Evolutionary conservation across 2,797 vertebrate species (phyloP).

Genomic region (Lithobates pipiens): DNA sequence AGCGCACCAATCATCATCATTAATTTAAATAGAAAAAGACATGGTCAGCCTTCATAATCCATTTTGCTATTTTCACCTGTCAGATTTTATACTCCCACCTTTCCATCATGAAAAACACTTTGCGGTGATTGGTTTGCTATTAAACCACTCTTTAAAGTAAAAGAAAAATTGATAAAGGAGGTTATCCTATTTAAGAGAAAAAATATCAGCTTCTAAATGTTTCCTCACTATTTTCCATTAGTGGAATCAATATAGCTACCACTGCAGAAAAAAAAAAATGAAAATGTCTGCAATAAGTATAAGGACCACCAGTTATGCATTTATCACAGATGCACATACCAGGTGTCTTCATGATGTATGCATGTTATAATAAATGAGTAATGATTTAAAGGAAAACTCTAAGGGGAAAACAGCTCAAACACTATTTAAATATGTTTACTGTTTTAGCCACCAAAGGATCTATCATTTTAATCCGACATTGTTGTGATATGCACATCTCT

Average conservation of each 20-base stretch:
- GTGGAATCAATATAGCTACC: not conserved
- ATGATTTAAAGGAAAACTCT: not conserved
- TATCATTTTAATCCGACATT: no score
- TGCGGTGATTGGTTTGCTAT: conserved; percentile 2
- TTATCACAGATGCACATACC: not conserved
- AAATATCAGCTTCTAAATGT: not conserved
- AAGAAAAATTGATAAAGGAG: not conserved
- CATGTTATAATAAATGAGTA: not conserved
- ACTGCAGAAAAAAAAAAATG: not conserved
- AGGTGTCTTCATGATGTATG: not conserved
- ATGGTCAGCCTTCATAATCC: not conserved
- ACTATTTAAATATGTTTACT: no score
- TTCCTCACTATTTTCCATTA: not conserved
- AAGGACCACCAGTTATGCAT: not conserved
- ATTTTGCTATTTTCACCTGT: not conserved
- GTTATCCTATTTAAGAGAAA: not conserved
- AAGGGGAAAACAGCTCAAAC: no score
- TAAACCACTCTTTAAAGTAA: not conserved
- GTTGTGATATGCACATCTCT: no score
- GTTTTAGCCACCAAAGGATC: no score
- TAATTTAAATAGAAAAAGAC: not conserved
- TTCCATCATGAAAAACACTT: not conserved
- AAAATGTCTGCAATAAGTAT: not conserved
- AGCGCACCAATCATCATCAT: not conserved
- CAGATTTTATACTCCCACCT: not conserved